Percentiles rank a stretch among this genome's conserved stretches.
These are phyloP conservation scores for Trogon melanurus DNA, from an alignment of 2,113 vertebrate genomes.

Conservation along the genomic window DNA sequence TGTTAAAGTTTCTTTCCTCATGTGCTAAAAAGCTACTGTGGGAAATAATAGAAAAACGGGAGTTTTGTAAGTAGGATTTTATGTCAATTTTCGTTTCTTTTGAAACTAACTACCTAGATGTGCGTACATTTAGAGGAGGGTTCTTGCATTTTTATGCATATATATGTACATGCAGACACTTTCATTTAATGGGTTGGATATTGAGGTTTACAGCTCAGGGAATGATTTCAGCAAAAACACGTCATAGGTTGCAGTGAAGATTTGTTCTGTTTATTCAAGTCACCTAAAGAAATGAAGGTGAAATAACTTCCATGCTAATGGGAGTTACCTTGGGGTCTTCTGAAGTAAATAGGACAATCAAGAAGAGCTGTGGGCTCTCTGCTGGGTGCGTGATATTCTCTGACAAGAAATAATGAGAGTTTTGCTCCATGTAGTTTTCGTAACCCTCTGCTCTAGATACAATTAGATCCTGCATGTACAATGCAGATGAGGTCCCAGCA, in stretches of 20 bases:
- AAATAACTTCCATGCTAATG: conserved; percentile 15
- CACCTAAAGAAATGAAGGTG: conserved; percentile 36
- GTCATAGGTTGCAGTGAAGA: not conserved
- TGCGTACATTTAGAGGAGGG: not conserved
- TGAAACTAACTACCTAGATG: not conserved
- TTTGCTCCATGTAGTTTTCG: conserved; percentile 2
- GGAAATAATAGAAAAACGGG: conserved; percentile 42
- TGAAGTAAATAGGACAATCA: not conserved
- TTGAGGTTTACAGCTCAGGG: not conserved
- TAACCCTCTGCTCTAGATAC: not conserved
- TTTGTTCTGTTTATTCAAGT: conserved; percentile 21
- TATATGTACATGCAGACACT: not conserved
- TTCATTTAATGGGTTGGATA: not conserved
- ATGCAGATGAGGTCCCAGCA: not conserved
- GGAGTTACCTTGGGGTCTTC: not conserved
- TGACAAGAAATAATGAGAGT: not conserved
- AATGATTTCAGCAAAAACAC: not conserved
- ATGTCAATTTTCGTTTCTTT: not conserved
- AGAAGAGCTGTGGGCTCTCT: not conserved
- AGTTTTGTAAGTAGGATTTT: not conserved
- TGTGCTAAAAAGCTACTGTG: not conserved
- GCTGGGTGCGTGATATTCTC: not conserved
- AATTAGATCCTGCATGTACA: not conserved
- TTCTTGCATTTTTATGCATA: not conserved
- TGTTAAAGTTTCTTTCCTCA: conserved; percentile 43